A percentile compares a stretch with the other conserved stretches of the same genome.
Evolutionary conservation across 2,797 vertebrate species (phyloP).

Genomic region (Anolis apletophallus): DNA sequence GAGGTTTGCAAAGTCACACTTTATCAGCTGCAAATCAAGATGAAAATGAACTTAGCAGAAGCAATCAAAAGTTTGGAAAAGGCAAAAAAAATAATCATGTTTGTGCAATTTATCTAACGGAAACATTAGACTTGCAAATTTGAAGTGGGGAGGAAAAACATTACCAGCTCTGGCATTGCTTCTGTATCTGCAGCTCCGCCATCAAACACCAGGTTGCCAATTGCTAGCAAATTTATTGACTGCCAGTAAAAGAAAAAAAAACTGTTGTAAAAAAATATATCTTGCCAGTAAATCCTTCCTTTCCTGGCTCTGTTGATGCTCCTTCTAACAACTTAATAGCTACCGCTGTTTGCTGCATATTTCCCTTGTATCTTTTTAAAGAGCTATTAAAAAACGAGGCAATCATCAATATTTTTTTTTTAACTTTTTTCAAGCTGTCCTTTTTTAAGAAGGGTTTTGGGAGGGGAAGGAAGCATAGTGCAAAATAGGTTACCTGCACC

Average conservation of each 20-base stretch:
- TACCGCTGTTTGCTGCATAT: not conserved
- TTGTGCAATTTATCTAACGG: constrained; percentile 11
- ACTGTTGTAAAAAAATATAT: not conserved
- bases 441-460: not conserved
- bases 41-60: constrained; percentile 18
- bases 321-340: constrained; percentile 33
- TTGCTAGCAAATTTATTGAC: constrained; percentile 29
- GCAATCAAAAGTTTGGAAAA: constrained; percentile 15
- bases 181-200: not conserved
- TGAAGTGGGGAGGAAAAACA: not conserved
- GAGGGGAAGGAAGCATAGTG: not conserved
- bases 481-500: not conserved
- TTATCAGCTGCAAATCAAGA: constrained; percentile 11
- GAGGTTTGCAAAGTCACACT: constrained; percentile 28
- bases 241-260: constrained; percentile 19
- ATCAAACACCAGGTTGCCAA: constrained; percentile 31
- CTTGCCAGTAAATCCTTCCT: constrained; percentile 20
- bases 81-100: not conserved
- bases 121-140: constrained; percentile 38
- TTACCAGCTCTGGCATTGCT: not conserved
- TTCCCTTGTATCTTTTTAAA: constrained; percentile 1
- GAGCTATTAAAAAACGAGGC: not conserved
- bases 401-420: not conserved
- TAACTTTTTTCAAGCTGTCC: not conserved
- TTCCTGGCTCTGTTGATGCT: not conserved